These are phyloP conservation scores for Sandelia bainsii DNA, from an alignment of 2,797 vertebrate species.

Conservation along the genomic window DNA sequence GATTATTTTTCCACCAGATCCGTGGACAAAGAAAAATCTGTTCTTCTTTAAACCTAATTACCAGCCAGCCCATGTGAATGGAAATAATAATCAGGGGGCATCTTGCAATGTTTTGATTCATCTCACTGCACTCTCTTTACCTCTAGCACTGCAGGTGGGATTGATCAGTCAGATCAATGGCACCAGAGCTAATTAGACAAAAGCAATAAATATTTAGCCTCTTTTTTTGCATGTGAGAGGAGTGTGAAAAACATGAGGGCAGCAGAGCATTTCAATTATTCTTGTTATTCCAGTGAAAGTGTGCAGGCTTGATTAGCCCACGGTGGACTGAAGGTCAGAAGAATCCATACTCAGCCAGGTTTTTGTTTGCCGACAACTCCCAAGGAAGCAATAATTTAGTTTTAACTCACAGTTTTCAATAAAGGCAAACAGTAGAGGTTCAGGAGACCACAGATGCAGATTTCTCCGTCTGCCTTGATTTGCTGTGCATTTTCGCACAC, in stretches of 20 bases:
- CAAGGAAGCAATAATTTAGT: slow-evolving; percentile 41
- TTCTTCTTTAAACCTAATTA: slow-evolving; percentile 63
- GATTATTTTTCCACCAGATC: slow-evolving; percentile 59
- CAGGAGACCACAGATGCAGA: slow-evolving; percentile 1
- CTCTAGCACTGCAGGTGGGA: slow-evolving; percentile 54
- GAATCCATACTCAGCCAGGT: slow-evolving; percentile 56
- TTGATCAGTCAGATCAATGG: slow-evolving; percentile 69
- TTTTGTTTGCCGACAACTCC: slow-evolving; percentile 55
- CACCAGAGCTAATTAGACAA: slow-evolving; percentile 72
- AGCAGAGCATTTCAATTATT: slow-evolving; percentile 50
- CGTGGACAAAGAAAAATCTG: slow-evolving; percentile 45
- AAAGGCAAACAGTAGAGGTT: slow-evolving; percentile 27
- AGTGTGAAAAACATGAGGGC: slow-evolving; percentile 20
- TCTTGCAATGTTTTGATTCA: slow-evolving; percentile 60
- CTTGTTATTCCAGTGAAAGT: slow-evolving; percentile 51
- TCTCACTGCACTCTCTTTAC: slow-evolving; percentile 45
- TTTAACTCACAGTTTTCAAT: slow-evolving; percentile 44
- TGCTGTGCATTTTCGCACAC: not conserved
- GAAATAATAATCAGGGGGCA: slow-evolving; percentile 57
- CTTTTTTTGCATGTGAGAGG: slow-evolving; percentile 3
- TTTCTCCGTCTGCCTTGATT: not conserved
- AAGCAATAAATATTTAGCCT: slow-evolving; percentile 75
- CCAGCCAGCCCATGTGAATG: slow-evolving; percentile 34
- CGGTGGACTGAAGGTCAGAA: slow-evolving; percentile 59
- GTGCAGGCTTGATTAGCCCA: slow-evolving; percentile 55